Percentiles rank a stretch among this genome's conserved stretches.
Evolutionary conservation across 35 echinoderm and acorn worm species (phyloP).

Genomic region (Patiria miniata): DNA sequence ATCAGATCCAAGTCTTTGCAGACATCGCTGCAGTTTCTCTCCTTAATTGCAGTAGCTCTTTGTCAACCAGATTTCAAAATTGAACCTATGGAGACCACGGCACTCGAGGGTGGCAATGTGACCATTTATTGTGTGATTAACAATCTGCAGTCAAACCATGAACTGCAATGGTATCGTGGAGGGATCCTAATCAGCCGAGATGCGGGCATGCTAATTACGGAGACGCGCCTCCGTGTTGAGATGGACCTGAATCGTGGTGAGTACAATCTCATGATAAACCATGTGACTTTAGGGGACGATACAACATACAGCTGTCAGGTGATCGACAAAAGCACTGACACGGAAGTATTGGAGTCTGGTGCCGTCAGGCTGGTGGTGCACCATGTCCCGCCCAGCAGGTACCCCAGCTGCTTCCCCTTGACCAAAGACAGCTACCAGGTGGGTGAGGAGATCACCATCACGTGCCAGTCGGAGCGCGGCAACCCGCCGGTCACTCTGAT

Average conservation of each 20-base stretch:
- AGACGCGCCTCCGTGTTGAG: slow-evolving; percentile 18
- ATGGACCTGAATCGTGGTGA: slow-evolving; percentile 48
- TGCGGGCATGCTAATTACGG: background rate
- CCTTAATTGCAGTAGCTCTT: background rate
- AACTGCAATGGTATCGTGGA: slow-evolving; percentile 55
- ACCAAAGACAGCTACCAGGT: slow-evolving; percentile 46
- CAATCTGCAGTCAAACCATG: slow-evolving; percentile 30
- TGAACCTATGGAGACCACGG: slow-evolving; percentile 28
- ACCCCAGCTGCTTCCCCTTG: slow-evolving; percentile 61
- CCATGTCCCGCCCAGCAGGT: slow-evolving; percentile 57
- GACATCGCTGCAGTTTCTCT: slow-evolving; percentile 20
- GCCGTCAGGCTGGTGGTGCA: slow-evolving; percentile 68
- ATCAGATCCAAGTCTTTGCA: background rate
- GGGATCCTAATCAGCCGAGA: slow-evolving; percentile 38
- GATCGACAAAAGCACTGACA: background rate
- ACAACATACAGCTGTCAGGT: slow-evolving; percentile 60
- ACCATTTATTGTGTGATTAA: slow-evolving; percentile 53
- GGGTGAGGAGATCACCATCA: slow-evolving; percentile 56
- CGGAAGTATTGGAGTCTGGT: slow-evolving; percentile 28
- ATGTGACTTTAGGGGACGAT: slow-evolving; percentile 70
- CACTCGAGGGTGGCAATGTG: slow-evolving; percentile 38
- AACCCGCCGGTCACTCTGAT: slow-evolving; percentile 76
- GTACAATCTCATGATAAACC: slow-evolving; percentile 71
- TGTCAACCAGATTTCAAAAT: background rate
- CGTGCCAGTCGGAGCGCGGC: slow-evolving; percentile 69